Conservation (phyloP, 2,888 invertebrate species). For the Macropis europaea region DNA sequence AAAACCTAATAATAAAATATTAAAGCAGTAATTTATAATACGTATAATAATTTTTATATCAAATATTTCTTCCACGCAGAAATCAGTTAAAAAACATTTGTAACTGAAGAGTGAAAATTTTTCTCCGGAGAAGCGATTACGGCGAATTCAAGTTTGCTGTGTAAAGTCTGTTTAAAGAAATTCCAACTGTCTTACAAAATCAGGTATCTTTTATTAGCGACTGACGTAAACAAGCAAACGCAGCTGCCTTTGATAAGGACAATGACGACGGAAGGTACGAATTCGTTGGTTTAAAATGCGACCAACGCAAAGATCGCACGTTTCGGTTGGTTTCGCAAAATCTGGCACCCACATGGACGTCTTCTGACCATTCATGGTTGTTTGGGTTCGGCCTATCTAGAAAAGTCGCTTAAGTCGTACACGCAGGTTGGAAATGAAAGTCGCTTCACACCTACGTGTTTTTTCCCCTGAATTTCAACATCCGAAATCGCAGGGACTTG, state of each 20-base stretch:
- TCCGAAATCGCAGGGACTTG: too few species aligned
- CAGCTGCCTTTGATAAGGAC: constrained; percentile 43
- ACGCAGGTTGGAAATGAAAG: constrained; percentile 1
- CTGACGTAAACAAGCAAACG: constrained; percentile 35
- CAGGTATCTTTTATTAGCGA: constrained; percentile 26
- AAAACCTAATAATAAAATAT: too few species aligned
- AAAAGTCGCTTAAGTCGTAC: constrained; percentile 7
- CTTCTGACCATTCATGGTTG: constrained; percentile 12
- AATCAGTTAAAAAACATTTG: too few species aligned
- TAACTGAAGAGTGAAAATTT: too few species aligned
- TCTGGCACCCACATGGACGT: constrained; percentile 49
- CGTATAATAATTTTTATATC: too few species aligned
- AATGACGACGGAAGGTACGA: constrained; percentile 16
- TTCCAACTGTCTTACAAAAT: constrained; percentile 1
- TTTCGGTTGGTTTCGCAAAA: constrained; percentile 41
- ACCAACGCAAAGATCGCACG: neutral
- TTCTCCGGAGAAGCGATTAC: too few species aligned
- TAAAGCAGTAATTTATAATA: too few species aligned
- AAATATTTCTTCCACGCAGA: too few species aligned
- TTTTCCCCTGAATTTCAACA: neutral
- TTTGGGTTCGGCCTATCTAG: neutral
- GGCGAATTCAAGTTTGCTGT: too few species aligned
- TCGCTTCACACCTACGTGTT: neutral
- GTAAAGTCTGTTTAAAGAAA: neutral
- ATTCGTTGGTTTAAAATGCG: constrained; percentile 14